phyloP scores from a whole-genome alignment of 2,888 invertebrate genomes.

The Erebia aethiops region DNA sequence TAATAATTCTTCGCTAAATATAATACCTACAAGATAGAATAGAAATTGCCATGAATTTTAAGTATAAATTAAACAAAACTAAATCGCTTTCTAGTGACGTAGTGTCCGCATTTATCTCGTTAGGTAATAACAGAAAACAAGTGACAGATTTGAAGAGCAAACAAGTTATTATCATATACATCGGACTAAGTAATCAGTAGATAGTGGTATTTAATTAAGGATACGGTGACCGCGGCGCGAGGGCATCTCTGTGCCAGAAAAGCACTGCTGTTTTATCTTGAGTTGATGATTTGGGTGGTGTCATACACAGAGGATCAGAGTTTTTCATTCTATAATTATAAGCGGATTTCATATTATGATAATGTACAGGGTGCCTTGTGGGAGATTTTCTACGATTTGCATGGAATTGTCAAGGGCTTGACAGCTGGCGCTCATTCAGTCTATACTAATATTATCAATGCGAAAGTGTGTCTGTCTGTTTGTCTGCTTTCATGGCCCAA shows the following conservation, averaged over 20 bases:
- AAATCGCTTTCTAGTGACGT: conserved; percentile 19
- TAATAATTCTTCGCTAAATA: neutral
- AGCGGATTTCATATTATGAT: too few relatives aligned
- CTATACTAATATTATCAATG: too few relatives aligned
- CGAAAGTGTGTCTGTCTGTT: too few relatives aligned
- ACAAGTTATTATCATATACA: conserved; percentile 53
- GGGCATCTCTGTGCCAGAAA: conserved; percentile 56
- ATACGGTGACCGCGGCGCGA: conserved; percentile 73
- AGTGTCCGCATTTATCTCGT: conserved; percentile 40
- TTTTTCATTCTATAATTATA: neutral
- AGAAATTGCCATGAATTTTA: neutral
- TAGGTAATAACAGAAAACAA: conserved; percentile 46
- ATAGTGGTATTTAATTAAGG: conserved; percentile 72
- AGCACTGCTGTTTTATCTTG: conserved; percentile 61
- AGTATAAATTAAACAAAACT: conserved; percentile 19
- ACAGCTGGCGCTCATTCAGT: too few relatives aligned
- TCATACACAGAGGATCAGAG: conserved; percentile 38
- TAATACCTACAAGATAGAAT: neutral
- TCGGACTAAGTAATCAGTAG: conserved; percentile 69
- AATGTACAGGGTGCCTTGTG: too few relatives aligned
- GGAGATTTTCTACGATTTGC: too few relatives aligned
- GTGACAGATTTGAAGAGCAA: conserved; percentile 49
- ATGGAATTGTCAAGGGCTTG: too few relatives aligned
- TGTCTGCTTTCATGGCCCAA: too few relatives aligned
- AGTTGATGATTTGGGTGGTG: conserved; percentile 40